Conservation (phyloP, 1,140 invertebrate species). For the Oryzaephilus surinamensis region DNA sequence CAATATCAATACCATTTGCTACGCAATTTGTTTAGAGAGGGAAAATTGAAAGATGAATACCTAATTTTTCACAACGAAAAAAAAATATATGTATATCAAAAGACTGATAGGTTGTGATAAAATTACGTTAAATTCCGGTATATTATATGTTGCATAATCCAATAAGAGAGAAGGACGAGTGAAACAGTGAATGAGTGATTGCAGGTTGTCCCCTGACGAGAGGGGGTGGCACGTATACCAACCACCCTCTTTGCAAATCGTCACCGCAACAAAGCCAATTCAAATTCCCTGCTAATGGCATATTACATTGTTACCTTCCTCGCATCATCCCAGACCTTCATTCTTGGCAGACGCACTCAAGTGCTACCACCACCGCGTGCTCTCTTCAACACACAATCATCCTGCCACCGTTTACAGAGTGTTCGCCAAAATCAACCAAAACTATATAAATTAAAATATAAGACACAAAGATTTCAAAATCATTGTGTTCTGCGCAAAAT, state of each 20-base stretch:
- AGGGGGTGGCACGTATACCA: conserved; percentile 3
- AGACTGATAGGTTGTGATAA: too few relatives aligned
- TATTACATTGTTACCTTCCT: conserved; percentile 38
- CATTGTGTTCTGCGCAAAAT: not conserved
- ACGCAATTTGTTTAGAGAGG: too few relatives aligned
- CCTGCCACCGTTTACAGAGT: not conserved
- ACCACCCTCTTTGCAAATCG: conserved; percentile 12
- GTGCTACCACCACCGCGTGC: conserved; percentile 17
- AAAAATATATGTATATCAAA: too few relatives aligned
- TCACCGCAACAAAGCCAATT: conserved; percentile 37
- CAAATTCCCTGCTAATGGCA: conserved; percentile 38
- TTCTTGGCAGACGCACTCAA: conserved; percentile 27
- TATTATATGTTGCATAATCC: too few relatives aligned
- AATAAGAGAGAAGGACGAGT: conserved; percentile 1
- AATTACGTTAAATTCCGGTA: too few relatives aligned
- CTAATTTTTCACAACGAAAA: too few relatives aligned
- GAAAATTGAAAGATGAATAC: too few relatives aligned
- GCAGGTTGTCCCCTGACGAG: conserved; percentile 4
- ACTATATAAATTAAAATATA: too few relatives aligned
- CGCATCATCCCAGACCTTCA: conserved; percentile 21
- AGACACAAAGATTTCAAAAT: not conserved
- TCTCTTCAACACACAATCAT: conserved; percentile 8
- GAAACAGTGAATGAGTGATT: conserved; percentile 2
- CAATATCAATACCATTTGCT: too few relatives aligned
- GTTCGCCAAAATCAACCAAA: not conserved